A percentile compares a stretch with the other conserved stretches of the same genome.
phyloP scores from a whole-genome alignment of 2,113 vertebrate genomes.

The Vanacampus margaritifer region DNA sequence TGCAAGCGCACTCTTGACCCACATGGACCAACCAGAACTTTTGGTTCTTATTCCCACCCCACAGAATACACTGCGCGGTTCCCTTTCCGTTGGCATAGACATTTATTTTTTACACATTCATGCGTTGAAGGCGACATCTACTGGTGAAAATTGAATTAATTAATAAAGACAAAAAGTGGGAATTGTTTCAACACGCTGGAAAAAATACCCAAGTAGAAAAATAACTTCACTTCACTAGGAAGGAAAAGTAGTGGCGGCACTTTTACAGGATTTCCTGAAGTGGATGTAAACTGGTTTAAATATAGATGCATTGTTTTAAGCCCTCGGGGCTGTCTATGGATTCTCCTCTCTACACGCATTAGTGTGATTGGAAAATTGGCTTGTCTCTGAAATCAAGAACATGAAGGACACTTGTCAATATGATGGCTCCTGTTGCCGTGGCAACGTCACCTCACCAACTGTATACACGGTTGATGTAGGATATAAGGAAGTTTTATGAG shows the following conservation, averaged over 20 bases:
- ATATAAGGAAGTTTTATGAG: too few species aligned
- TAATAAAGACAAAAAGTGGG: neutral
- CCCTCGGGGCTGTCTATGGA: neutral
- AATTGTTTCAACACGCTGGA: neutral
- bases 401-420: neutral
- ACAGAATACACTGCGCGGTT: too few species aligned
- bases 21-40: conserved; percentile 14
- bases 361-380: neutral
- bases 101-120: neutral
- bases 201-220: conserved; percentile 4
- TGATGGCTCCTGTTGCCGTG: neutral
- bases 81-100: neutral
- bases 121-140: conserved; percentile 21
- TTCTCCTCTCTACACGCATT: neutral
- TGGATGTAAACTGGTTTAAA: conserved; percentile 8
- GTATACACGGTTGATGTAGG: neutral
- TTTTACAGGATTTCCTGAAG: conserved; percentile 33
- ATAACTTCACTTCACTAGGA: neutral
- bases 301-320: conserved; percentile 27
- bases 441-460: neutral
- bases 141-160: conserved; percentile 19
- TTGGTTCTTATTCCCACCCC: neutral
- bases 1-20: conserved; percentile 33
- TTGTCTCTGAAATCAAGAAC: neutral
- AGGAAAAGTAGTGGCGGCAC: neutral